phyloP scores from a whole-genome alignment of 2,888 invertebrate species.

The Orchesella flavescens region DNA sequence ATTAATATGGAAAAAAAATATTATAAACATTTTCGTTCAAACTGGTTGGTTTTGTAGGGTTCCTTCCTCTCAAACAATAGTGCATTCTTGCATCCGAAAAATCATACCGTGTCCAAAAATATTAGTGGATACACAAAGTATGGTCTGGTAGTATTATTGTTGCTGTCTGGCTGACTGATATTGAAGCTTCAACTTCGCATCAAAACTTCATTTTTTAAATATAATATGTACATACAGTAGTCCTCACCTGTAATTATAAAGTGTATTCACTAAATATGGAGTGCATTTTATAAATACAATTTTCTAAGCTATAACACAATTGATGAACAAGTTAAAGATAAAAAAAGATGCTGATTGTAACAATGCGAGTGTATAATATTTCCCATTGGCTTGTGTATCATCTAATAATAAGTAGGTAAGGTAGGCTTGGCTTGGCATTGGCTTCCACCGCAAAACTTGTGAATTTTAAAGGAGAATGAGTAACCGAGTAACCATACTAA shows the following conservation, averaged over 20 bases:
- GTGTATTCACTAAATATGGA: neutral
- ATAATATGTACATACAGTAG: neutral
- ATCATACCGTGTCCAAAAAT: constrained; percentile 1
- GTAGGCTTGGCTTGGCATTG: too few relatives aligned
- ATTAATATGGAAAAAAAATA: neutral
- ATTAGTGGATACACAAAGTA: neutral
- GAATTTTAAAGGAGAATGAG: too few relatives aligned
- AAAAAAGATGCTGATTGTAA: too few relatives aligned
- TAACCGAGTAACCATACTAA: too few relatives aligned
- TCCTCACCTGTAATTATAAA: neutral
- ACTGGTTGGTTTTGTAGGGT: constrained; percentile 57
- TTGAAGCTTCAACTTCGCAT: neutral
- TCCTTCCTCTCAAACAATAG: constrained; percentile 27
- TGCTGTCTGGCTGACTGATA: neutral
- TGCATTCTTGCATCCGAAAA: constrained; percentile 20
- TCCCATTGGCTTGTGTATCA: too few relatives aligned
- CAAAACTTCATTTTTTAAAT: neutral
- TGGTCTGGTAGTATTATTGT: neutral
- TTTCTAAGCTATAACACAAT: too few relatives aligned
- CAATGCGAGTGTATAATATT: too few relatives aligned
- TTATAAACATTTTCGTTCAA: constrained; percentile 47
- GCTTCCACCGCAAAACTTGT: too few relatives aligned
- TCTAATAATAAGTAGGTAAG: too few relatives aligned
- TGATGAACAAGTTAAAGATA: too few relatives aligned
- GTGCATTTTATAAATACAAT: too few relatives aligned